Evolutionary conservation across 2,113 vertebrate genomes (phyloP), one percentile per base, ranked within the genome.

Genomic region (Rutilus rutilus): DNA sequence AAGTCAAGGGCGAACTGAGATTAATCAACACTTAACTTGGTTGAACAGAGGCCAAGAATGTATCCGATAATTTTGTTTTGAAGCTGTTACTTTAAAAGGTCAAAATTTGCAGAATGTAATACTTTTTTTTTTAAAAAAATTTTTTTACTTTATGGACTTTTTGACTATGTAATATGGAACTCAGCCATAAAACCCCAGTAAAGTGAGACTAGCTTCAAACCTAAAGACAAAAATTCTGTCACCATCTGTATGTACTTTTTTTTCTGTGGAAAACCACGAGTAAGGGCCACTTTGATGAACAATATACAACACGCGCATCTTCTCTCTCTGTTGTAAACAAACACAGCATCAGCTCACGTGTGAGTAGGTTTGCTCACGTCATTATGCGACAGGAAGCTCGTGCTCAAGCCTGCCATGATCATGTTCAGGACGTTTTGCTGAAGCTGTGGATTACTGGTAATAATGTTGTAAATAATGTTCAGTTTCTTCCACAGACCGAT

Each of bases 11-110:
- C 39, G 10, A 64, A 82, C 60, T 67, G 60, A 50, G 79, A 50
- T 82, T 82, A 50, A 82, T 82, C 60, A 82, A 52, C 36, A 27
- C 77, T 62, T 42, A 4, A 80, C 78, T 80, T 62, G 11, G 54
- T 80, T 80, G 78, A 80, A 80, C 6, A 64, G 33, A 25, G 23
- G 4, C 59, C 33, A 80, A 80, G 78, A 80, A 62, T 80, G 59
- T 62, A 45, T 23, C 59, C 19, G 36, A 62, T 42, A 64, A 64
- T 54, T 77, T 77, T 33, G 25, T 33, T 77, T 52, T 54, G 21
- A 54, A 77, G 19, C 47, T 54, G n/a, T 75, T 54, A n/a, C 71
- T 75, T 75, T 75, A 75, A 75, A 75, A 54, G 75, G 50, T 77
- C 27, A 52, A 27, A 33, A 21, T 4, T 54, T 77, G 54, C 9